Conservation (phyloP, 2,888 invertebrate genomes). For the Drosophila stalkeri region DNA sequence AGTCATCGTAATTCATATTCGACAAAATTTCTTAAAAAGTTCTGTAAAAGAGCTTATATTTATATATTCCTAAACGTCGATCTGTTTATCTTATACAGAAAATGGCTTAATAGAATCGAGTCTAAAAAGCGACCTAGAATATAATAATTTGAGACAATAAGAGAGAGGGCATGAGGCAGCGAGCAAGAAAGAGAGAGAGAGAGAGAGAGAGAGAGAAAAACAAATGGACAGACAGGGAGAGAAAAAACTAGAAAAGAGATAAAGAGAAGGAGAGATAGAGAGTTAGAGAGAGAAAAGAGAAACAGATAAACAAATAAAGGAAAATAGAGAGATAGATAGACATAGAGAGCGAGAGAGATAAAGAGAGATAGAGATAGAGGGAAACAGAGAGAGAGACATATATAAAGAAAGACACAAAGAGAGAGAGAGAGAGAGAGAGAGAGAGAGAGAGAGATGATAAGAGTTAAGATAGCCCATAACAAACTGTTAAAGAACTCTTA, state of each 20-base stretch:
- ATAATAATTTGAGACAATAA: neutral
- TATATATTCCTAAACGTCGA: too few species aligned
- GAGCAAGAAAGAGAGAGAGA: neutral
- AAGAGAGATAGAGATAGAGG: neutral
- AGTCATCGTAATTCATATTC: too few species aligned
- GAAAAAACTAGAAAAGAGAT: neutral
- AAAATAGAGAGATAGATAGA: neutral
- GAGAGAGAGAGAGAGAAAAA: neutral
- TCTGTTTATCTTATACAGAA: too few species aligned
- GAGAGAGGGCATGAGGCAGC: neutral
- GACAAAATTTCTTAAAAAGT: too few species aligned
- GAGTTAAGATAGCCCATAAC: neutral
- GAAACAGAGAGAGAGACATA: neutral
- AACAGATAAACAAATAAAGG: accelerated
- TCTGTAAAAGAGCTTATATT: too few species aligned
- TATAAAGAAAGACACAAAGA: too few species aligned
- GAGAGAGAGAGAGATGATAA: neutral
- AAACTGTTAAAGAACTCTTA: neutral
- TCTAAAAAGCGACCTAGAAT: too few species aligned
- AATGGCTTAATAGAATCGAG: too few species aligned
- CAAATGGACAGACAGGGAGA: neutral
- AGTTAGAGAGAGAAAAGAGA: neutral
- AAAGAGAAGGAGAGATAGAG: neutral
- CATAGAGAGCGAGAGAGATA: neutral
- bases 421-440: neutral